Evolutionary conservation across 1,140 invertebrate genomes (phyloP).

Genomic region (Brevipalpus yothersi): DNA sequence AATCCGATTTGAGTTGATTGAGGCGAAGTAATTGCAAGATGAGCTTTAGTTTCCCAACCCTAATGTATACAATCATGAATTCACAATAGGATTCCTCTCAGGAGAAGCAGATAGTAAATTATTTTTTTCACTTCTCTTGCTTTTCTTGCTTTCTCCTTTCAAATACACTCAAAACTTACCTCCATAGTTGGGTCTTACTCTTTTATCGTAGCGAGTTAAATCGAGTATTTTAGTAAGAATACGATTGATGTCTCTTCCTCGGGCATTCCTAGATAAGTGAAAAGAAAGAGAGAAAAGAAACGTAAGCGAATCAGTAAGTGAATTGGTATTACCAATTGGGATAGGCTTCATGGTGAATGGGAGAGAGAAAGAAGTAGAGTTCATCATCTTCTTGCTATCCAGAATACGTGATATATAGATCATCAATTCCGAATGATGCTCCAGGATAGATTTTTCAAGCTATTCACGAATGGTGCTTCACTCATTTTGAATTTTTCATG

Average conservation of each 20-base stretch:
- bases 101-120: background rate
- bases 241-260: constrained; percentile 46
- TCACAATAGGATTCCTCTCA: background rate
- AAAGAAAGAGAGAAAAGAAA: background rate
- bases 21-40: background rate
- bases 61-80: background rate
- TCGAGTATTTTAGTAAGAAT: constrained; percentile 61
- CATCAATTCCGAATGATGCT: too few relatives aligned
- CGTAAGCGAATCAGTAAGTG: background rate
- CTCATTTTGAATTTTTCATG: too few relatives aligned
- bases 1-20: background rate
- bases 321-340: too few relatives aligned
- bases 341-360: too few relatives aligned
- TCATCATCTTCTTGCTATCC: too few relatives aligned
- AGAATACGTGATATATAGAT: too few relatives aligned
- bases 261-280: background rate
- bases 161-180: background rate
- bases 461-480: too few relatives aligned
- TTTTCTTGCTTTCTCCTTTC: background rate
- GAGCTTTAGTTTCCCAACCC: background rate
- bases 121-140: background rate
- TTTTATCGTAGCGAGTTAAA: constrained; percentile 77
- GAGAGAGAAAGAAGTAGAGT: too few relatives aligned
- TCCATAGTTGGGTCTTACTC: constrained; percentile 89
- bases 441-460: too few relatives aligned